Base-by-base conservation (phyloP, 2,888 invertebrate species). In the Hoplodrina blanda region DNA sequence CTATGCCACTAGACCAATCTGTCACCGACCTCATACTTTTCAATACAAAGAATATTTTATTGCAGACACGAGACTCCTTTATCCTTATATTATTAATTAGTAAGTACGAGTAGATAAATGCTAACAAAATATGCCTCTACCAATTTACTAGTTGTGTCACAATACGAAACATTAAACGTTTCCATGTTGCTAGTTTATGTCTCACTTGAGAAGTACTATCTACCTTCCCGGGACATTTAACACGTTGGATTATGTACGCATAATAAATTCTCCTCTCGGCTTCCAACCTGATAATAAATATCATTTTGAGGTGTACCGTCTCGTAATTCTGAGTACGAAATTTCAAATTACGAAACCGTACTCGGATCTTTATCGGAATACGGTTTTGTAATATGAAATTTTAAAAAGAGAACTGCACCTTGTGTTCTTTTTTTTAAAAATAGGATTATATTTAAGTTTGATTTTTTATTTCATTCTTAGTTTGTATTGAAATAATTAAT, bases 211-310 rank as follows among this genome's bases (percentile, higher is more conserved):
- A 53, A 56, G 57, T 57, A 41, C 63, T 76, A 80, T 76, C 81
- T 65, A 69, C 79, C 63, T 69, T 80, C 59, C 59, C 66, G 74
- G 74, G 53, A 74, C 74, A 81, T 69, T 73, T 70, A 78, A 81
- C 78, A 54, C 59, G 61, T 69, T 64, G 63, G 66, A 78, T 78
- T 78, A 78, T 37, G 72, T 71, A 71, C 77, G 72, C 81, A 57
- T 56, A 78, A 78, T 78, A 78, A 78, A 78, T 81, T 78, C 50
- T 46, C 54, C 46, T 66, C 77, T 46, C 61, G 54, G 56, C 57
- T 81, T 55, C 54, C 56, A 77, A 64, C 78, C 52, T 64, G 56
- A 67, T 81, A 72, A 78, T 78, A 78, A 77, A 78, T 78, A 72
- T 77, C 44, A 81, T 78, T 76, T 67, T 67, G 66, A 77, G 71